phyloP scores from a whole-genome alignment of 2,888 invertebrate genomes.

The Trichopoda pennipes region DNA sequence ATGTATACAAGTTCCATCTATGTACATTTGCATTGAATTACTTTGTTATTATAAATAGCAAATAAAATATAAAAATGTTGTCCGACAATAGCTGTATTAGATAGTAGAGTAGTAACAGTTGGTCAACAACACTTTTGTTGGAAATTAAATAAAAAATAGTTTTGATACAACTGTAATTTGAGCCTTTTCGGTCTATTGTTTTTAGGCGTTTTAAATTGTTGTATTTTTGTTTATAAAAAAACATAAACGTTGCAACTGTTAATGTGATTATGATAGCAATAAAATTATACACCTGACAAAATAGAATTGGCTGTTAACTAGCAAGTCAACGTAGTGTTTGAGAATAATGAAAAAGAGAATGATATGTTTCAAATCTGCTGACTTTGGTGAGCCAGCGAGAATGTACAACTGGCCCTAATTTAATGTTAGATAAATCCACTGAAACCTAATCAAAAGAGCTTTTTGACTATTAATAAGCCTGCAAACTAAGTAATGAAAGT shows the following conservation, averaged over 20 bases:
- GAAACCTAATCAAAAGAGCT: too few species aligned
- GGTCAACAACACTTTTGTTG: conserved; percentile 41
- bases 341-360: too few species aligned
- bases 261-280: background rate
- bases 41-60: conserved; percentile 33
- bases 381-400: too few species aligned
- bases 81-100: conserved; percentile 28
- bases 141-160: conserved; percentile 26
- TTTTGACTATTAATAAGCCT: too few species aligned
- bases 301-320: too few species aligned
- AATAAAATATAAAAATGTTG: conserved; percentile 1
- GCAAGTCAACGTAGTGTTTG: too few species aligned
- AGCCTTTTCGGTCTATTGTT: conserved; percentile 47
- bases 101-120: conserved; percentile 24
- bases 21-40: conserved; percentile 47
- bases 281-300: too few species aligned
- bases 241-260: conserved; percentile 17
- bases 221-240: conserved; percentile 18
- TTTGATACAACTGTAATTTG: conserved; percentile 54
- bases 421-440: too few species aligned
- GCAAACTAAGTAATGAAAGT: too few species aligned
- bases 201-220: conserved; percentile 1
- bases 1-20: conserved; percentile 8
- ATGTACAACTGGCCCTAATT: too few species aligned
- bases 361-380: too few species aligned